Percentiles rank a stretch among this genome's conserved stretches.
Conservation (phyloP, 2,888 invertebrate genomes). For the Ormyrus nitidulus region DNA sequence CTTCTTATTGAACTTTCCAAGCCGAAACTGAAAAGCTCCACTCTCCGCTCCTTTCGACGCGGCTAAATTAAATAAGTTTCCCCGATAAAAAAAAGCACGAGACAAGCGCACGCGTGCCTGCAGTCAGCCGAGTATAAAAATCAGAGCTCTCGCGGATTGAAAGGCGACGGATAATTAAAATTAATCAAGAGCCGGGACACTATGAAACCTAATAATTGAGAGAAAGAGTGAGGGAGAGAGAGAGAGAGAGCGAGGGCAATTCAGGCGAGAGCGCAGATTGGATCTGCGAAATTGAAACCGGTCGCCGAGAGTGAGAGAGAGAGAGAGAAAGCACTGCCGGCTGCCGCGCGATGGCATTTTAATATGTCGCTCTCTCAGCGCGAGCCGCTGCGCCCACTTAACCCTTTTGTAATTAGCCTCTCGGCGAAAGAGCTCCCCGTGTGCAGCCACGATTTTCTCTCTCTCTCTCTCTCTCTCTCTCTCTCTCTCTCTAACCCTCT, state of each 20-base stretch:
- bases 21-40: too few relatives aligned
- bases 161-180: background rate
- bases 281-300: constrained; percentile 43
- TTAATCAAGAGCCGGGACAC: constrained; percentile 10
- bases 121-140: background rate
- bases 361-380: constrained; percentile 9
- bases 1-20: too few relatives aligned
- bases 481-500: too few relatives aligned
- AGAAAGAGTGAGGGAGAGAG: constrained; percentile 1
- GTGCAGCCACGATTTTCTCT: too few relatives aligned
- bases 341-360: background rate
- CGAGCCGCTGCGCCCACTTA: background rate
- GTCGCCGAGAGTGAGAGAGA: background rate
- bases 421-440: background rate
- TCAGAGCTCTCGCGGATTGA: background rate
- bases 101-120: background rate
- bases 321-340: background rate
- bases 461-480: too few relatives aligned
- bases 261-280: constrained; percentile 14
- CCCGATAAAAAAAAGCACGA: background rate
- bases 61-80: constrained; percentile 22
- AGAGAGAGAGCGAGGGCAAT: background rate
- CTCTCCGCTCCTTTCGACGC: constrained; percentile 9
- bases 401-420: constrained; percentile 12
- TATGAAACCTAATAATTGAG: constrained; percentile 26